phyloP scores from a whole-genome alignment of 2,113 vertebrate genomes.

The Leiothrix lutea region DNA sequence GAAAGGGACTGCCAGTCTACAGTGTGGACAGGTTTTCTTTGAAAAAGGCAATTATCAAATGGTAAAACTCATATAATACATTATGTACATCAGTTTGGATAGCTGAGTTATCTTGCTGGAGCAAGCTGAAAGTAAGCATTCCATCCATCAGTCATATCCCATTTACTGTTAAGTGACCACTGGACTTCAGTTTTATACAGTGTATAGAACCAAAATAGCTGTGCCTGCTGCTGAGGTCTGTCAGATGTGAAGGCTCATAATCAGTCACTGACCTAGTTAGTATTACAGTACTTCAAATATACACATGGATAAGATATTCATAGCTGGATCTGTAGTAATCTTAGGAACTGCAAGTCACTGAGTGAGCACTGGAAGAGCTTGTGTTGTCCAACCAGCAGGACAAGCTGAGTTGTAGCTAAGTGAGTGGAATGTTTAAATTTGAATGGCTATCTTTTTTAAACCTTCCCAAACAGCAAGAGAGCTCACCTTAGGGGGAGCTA shows the following conservation, averaged over 20 bases:
- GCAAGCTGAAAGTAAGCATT: constrained; percentile 52
- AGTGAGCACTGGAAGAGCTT: neutral
- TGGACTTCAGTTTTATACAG: constrained; percentile 6
- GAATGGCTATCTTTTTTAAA: constrained; percentile 28
- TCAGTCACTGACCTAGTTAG: constrained; percentile 7
- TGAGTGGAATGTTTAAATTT: constrained; percentile 51
- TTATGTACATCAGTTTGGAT: constrained; percentile 67
- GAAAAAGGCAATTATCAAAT: constrained; percentile 74
- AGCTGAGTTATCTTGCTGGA: constrained; percentile 63
- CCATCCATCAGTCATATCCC: neutral
- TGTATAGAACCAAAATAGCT: constrained; percentile 11
- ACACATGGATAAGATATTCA: neutral
- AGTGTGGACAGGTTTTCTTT: constrained; percentile 58
- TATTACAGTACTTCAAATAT: constrained; percentile 56
- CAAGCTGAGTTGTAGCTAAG: neutral
- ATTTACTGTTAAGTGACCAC: constrained; percentile 40
- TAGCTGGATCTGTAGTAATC: neutral
- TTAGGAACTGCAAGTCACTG: constrained; percentile 6
- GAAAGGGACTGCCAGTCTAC: constrained; percentile 60
- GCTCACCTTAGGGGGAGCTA: neutral
- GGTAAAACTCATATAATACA: constrained; percentile 74
- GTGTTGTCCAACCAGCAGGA: constrained; percentile 4
- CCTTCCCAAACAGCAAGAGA: constrained; percentile 20
- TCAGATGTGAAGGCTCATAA: constrained; percentile 34
- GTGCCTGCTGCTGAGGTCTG: constrained; percentile 58